Evolutionary conservation across 2,797 vertebrate genomes (phyloP).

Genomic region (Dryobates pubescens): DNA sequence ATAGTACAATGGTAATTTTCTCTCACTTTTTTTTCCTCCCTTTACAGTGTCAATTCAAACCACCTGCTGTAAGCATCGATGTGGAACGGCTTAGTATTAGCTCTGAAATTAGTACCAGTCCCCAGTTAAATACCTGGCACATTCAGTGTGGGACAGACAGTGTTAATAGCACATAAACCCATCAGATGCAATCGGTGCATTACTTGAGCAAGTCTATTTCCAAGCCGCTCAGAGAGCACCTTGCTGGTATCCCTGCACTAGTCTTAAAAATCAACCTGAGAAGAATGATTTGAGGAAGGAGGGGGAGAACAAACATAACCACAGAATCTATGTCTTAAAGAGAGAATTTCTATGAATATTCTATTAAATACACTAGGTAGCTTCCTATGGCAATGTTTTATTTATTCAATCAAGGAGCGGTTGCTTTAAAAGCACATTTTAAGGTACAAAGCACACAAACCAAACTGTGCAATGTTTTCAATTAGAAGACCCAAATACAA

Average conservation of each 20-base stretch:
- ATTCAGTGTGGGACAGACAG: slow-evolving; percentile 75
- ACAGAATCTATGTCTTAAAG: background rate
- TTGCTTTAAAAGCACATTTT: background rate
- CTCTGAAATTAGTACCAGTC: slow-evolving; percentile 97
- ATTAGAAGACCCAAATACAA: background rate
- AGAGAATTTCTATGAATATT: background rate
- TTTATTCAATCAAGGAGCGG: background rate
- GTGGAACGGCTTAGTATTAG: slow-evolving; percentile 96
- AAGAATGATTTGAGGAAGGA: slow-evolving; percentile 28
- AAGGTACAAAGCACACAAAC: background rate
- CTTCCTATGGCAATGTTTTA: background rate
- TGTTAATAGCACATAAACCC: slow-evolving; percentile 86
- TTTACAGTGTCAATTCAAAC: slow-evolving; percentile 84
- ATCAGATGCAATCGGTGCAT: slow-evolving; percentile 80
- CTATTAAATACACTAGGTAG: background rate
- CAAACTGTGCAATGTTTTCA: rapidly evolving
- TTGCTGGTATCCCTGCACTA: slow-evolving; percentile 39
- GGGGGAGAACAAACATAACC: background rate
- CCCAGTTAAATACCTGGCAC: slow-evolving; percentile 93
- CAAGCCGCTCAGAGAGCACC: slow-evolving; percentile 55
- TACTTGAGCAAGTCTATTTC: slow-evolving; percentile 75
- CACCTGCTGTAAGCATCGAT: slow-evolving; percentile 89
- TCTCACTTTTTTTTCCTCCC: slow-evolving; percentile 75
- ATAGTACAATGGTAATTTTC: slow-evolving; percentile 87
- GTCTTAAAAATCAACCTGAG: slow-evolving; percentile 33